Percentiles rank a stretch among this genome's conserved stretches.
These are phyloP conservation scores for Pseudorhiza aurosa DNA, from an alignment of 30 jellyfish, hydroid and myxozoan genomes.

Conservation along the genomic window DNA sequence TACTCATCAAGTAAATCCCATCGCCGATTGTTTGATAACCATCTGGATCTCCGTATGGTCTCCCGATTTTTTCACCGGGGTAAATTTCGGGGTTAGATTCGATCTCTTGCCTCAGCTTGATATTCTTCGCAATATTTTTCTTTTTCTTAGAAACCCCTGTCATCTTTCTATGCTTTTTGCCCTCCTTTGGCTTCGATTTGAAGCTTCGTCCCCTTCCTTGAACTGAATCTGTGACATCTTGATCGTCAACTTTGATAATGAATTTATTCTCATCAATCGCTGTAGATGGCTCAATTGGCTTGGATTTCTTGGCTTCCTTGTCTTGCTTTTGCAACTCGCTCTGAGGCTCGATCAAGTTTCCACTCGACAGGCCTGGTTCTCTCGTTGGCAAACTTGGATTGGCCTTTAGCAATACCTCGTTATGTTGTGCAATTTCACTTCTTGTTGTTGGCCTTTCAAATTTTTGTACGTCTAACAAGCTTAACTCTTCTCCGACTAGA, in stretches of 20 bases:
- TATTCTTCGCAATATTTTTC: not conserved
- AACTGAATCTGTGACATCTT: constrained; percentile 9
- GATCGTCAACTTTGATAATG: not conserved
- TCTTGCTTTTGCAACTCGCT: too few relatives aligned
- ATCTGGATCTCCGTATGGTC: constrained; percentile 95
- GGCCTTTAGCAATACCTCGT: not conserved
- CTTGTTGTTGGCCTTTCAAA: constrained; percentile 14
- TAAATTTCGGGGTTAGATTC: constrained; percentile 66
- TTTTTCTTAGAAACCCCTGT: not conserved
- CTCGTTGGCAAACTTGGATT: not conserved
- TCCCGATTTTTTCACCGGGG: constrained; percentile 73
- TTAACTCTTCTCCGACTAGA: constrained; percentile 32
- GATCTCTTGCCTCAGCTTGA: constrained; percentile 52
- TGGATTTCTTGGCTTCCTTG: too few relatives aligned
- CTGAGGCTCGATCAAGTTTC: too few relatives aligned
- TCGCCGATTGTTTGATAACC: constrained; percentile 92
- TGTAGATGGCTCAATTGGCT: too few relatives aligned
- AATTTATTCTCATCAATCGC: not conserved
- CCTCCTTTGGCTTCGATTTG: too few relatives aligned
- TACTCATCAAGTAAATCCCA: constrained; percentile 78
- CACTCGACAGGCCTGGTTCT: constrained; percentile 6
- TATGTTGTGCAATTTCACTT: not conserved
- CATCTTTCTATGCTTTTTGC: not conserved
- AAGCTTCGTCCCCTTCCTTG: too few relatives aligned
- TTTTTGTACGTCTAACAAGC: constrained; percentile 29